Conservation (phyloP, 2,797 vertebrate genomes). For the Myripristis murdjan region DNA sequence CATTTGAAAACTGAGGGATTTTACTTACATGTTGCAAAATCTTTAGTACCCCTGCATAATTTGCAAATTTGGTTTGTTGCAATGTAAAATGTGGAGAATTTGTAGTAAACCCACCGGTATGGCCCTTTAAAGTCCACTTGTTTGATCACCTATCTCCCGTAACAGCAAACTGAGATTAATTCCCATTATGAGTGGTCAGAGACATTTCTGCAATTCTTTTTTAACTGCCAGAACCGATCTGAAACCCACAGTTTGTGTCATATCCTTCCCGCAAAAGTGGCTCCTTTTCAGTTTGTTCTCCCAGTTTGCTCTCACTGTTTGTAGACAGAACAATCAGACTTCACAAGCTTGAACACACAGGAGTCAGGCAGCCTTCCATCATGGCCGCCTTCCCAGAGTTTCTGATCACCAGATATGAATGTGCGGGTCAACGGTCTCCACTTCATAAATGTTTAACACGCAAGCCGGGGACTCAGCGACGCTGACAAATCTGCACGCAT, state of each 20-base stretch:
- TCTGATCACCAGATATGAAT: slow-evolving; percentile 80
- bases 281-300: slow-evolving; percentile 53
- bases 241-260: slow-evolving; percentile 24
- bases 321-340: slow-evolving; percentile 71
- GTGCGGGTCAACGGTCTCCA: slow-evolving; percentile 70
- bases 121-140: slow-evolving; percentile 8
- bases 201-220: slow-evolving; percentile 26
- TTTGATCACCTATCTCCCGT: slow-evolving; percentile 12
- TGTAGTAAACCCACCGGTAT: too few relatives aligned
- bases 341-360: slow-evolving; percentile 67
- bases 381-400: slow-evolving; percentile 79
- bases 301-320: slow-evolving; percentile 60
- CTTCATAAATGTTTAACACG: slow-evolving; percentile 67
- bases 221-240: slow-evolving; percentile 37
- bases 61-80: too few relatives aligned
- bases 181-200: not conserved
- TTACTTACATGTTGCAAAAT: too few relatives aligned
- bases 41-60: too few relatives aligned
- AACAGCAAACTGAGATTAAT: slow-evolving; percentile 13
- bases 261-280: slow-evolving; percentile 47
- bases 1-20: too few relatives aligned
- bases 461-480: slow-evolving; percentile 40
- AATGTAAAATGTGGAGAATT: too few relatives aligned
- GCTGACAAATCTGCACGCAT: slow-evolving; percentile 51
- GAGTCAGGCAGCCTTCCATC: slow-evolving; percentile 73